These are phyloP conservation scores for Hoplostethus mediterraneus DNA, from an alignment of 2,797 vertebrate species.

Conservation along the genomic window DNA sequence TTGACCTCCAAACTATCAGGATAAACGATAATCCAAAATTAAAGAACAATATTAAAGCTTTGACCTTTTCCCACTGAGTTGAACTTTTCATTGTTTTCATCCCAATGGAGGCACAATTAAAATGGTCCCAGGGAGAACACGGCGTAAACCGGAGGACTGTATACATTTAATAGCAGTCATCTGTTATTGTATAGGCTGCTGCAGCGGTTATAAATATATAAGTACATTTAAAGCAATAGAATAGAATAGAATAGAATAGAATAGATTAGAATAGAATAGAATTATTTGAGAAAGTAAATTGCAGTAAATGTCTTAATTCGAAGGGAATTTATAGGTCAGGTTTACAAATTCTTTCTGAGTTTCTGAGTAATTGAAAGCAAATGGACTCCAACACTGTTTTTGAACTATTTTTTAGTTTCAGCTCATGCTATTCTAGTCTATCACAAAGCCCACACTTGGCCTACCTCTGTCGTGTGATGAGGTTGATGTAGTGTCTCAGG, in stretches of 20 bases:
- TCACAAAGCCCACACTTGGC: not conserved
- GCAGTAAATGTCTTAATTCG: too few relatives aligned
- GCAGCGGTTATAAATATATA: not conserved
- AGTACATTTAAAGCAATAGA: not conserved
- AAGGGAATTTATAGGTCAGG: too few relatives aligned
- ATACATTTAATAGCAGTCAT: not conserved
- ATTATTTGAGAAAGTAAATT: too few relatives aligned
- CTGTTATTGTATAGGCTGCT: not conserved
- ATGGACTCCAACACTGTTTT: too few relatives aligned
- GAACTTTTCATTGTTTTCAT: not conserved
- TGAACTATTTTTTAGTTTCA: too few relatives aligned
- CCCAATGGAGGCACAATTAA: too few relatives aligned
- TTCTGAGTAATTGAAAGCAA: too few relatives aligned
- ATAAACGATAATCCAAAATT: not conserved
- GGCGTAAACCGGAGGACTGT: not conserved
- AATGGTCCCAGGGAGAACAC: not conserved
- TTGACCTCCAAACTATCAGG: not conserved
- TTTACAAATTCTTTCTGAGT: too few relatives aligned
- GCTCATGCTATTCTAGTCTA: not conserved
- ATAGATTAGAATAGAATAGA: not conserved
- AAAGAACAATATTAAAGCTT: not conserved
- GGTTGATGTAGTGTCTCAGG: constrained; percentile 98
- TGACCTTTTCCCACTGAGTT: not conserved
- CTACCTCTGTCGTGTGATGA: constrained; percentile 98
- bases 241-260: not conserved